These are phyloP conservation scores for Poeciliopsis occidentalis DNA, from an alignment of 2,113 vertebrate genomes.

Conservation along the genomic window DNA sequence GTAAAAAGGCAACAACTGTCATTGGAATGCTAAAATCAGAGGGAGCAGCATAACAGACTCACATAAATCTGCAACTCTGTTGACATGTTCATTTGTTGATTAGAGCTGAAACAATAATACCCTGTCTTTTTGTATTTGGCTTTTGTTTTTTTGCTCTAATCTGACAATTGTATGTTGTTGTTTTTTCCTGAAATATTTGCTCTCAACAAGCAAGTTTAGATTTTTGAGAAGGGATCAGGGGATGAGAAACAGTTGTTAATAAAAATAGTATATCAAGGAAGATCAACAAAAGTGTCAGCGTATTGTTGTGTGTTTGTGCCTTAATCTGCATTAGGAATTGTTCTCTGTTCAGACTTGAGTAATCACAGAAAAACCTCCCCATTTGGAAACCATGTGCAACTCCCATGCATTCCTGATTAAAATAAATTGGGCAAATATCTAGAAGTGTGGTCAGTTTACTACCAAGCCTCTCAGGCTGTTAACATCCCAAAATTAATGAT, in stretches of 20 bases:
- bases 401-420: conserved; percentile 56
- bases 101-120: conserved; percentile 9
- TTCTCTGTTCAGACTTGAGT: conserved; percentile 24
- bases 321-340: background rate
- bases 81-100: conserved; percentile 44
- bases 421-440: conserved; percentile 73
- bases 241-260: too few species aligned
- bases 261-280: conserved; percentile 23
- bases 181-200: background rate
- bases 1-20: background rate
- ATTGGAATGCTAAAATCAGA: background rate
- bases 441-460: conserved; percentile 44
- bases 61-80: conserved; percentile 7
- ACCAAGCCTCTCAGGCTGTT: conserved; percentile 30
- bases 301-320: background rate
- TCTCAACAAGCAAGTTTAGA: background rate
- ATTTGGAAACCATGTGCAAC: conserved; percentile 59
- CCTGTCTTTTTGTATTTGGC: conserved; percentile 10
- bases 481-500: conserved; percentile 48
- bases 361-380: conserved; percentile 31
- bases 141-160: conserved; percentile 37
- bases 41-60: background rate
- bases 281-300: background rate
- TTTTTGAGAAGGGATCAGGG: conserved; percentile 16
- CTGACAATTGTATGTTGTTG: conserved; percentile 7